A percentile compares a stretch with the other conserved stretches of the same genome.
phyloP scores from a whole-genome alignment of 2,888 invertebrate genomes.

The Arge pagana region DNA sequence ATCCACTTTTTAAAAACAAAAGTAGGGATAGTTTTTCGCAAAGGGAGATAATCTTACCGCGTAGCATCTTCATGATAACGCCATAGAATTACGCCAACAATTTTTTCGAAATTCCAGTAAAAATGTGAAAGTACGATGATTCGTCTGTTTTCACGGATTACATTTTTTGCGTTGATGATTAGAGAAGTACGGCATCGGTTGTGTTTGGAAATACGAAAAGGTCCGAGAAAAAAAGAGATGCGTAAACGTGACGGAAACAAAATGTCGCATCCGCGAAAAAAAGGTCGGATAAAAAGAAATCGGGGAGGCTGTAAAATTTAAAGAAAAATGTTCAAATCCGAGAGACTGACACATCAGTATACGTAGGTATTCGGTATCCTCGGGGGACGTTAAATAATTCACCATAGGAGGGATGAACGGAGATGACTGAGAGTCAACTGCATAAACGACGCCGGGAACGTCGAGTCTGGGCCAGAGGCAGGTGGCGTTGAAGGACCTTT shows the following conservation, averaged over 20 bases:
- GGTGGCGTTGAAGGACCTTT: slow-evolving; percentile 53
- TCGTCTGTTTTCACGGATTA: no score
- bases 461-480: slow-evolving; percentile 28
- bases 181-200: background rate
- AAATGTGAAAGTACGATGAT: no score
- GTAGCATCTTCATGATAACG: no score
- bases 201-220: background rate
- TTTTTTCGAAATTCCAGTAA: no score
- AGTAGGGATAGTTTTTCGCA: no score
- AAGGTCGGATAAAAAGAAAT: background rate
- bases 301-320: slow-evolving; percentile 24
- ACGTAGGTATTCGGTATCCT: slow-evolving; percentile 47
- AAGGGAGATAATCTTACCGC: no score
- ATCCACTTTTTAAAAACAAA: no score
- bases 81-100: no score
- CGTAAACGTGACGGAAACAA: background rate
- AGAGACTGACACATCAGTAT: slow-evolving; percentile 41
- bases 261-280: background rate
- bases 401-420: slow-evolving; percentile 48
- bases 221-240: background rate
- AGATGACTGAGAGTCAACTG: slow-evolving; percentile 44
- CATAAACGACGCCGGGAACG: slow-evolving; percentile 18
- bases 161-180: no score
- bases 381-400: slow-evolving; percentile 55
- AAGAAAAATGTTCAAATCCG: slow-evolving; percentile 42